These are phyloP conservation scores for Cheilosia grossa DNA, from an alignment of 2,888 invertebrate genomes.

Conservation along the genomic window DNA sequence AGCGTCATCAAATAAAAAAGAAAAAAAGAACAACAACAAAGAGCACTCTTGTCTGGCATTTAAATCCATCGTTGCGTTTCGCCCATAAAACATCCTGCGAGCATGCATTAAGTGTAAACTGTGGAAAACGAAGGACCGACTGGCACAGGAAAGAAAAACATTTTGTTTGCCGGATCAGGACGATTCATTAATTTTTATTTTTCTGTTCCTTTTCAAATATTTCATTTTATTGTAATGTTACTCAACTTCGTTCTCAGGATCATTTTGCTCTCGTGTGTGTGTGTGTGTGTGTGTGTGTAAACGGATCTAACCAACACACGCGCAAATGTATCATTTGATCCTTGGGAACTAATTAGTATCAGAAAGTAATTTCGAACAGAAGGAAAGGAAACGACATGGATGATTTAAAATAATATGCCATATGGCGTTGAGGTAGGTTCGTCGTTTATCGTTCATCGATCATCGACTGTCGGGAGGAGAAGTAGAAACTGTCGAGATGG, in stretches of 20 bases:
- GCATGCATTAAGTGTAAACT: constrained; percentile 58
- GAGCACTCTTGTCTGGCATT: constrained; percentile 27
- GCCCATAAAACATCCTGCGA: constrained; percentile 48
- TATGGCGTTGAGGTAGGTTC: constrained; percentile 70
- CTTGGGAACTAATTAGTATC: constrained; percentile 71
- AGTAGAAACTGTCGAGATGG: background rate
- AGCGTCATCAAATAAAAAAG: constrained; percentile 12
- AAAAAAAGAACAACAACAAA: constrained; percentile 28
- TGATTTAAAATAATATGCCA: constrained; percentile 45
- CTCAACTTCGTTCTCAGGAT: constrained; percentile 33
- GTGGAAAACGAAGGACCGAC: constrained; percentile 31
- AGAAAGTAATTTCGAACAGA: constrained; percentile 23
- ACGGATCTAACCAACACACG: background rate
- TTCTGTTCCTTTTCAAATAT: constrained; percentile 20
- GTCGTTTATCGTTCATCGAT: constrained; percentile 29
- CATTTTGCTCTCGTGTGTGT: constrained; percentile 16
- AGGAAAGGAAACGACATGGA: constrained; percentile 41
- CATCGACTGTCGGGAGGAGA: constrained; percentile 24
- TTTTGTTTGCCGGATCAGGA: constrained; percentile 63
- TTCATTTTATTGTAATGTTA: constrained; percentile 33
- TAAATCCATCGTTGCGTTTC: constrained; percentile 51
- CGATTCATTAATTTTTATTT: constrained; percentile 57
- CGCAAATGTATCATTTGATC: constrained; percentile 33
- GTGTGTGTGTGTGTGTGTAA: background rate
- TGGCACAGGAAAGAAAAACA: constrained; percentile 34